Evolutionary conservation across 1,140 invertebrate species (phyloP).

Genomic region (Ceratitis capitata): DNA sequence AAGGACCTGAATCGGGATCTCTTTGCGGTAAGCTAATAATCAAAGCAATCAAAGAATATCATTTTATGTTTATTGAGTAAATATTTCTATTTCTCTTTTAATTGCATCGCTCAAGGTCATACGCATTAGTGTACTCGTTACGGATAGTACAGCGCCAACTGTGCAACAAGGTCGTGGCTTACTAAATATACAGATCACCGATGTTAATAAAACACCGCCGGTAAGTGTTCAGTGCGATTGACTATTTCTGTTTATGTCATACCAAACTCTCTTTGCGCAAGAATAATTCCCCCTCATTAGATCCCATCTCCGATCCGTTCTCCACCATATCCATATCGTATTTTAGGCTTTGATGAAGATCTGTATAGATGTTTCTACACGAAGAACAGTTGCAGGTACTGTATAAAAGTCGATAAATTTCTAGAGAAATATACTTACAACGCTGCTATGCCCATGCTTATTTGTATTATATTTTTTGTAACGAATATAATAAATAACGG

Average conservation of each 20-base stretch:
- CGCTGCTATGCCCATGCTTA: constrained; percentile 44
- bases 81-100: background rate
- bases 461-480: constrained; percentile 49
- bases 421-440: constrained; percentile 49
- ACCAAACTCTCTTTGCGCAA: constrained; percentile 1
- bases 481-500: constrained; percentile 52
- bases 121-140: constrained; percentile 78
- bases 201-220: constrained; percentile 76
- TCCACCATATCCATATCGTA: background rate
- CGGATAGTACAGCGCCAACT: constrained; percentile 80
- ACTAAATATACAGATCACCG: constrained; percentile 86
- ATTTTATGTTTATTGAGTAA: background rate
- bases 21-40: constrained; percentile 53
- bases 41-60: background rate
- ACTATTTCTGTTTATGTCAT: background rate
- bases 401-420: background rate
- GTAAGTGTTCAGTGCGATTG: constrained; percentile 48
- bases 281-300: background rate
- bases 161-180: constrained; percentile 80
- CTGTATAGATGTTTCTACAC: constrained; percentile 51
- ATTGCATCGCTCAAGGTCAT: constrained; percentile 47
- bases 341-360: constrained; percentile 50
- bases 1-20: constrained; percentile 59
- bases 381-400: background rate
- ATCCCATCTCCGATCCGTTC: background rate